A percentile compares a stretch with the other conserved stretches of the same genome.
Evolutionary conservation across 2,113 vertebrate genomes (phyloP).

Genomic region (Mus spicilegus): DNA sequence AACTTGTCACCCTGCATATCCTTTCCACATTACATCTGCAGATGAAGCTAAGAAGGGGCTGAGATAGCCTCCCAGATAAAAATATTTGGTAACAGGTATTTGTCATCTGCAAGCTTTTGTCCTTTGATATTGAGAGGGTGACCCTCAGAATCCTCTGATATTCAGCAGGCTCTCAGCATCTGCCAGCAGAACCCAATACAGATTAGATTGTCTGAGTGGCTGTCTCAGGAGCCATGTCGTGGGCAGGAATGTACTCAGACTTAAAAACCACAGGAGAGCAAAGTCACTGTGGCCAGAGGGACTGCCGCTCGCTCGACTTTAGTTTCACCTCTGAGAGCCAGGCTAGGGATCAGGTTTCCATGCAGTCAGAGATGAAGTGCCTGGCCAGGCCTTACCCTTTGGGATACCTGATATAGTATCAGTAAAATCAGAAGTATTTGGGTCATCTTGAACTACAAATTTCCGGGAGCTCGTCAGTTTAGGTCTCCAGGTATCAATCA

Average conservation of each 20-base stretch:
- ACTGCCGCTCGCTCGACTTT: not conserved
- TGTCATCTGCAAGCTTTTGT: not conserved
- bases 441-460: conserved; percentile 97
- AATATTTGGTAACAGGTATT: not conserved
- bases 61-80: not conserved
- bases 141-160: not conserved
- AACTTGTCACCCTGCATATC: not conserved
- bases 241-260: not conserved
- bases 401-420: conserved; percentile 96
- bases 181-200: conserved; percentile 53
- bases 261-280: not conserved
- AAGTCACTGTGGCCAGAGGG: not conserved
- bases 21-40: not conserved
- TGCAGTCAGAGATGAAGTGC: conserved; percentile 90
- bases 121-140: conserved; percentile 11
- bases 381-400: conserved; percentile 98
- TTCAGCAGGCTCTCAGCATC: not conserved
- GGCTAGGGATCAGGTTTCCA: conserved; percentile 89
- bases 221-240: not conserved
- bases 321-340: not conserved
- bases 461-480: conserved; percentile 97
- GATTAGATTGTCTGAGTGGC: conserved; percentile 47
- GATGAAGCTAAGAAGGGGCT: conserved; percentile 13
- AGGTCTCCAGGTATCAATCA: conserved; percentile 97
- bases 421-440: conserved; percentile 97